Evolutionary conservation across 2,888 invertebrate species (phyloP), one percentile per base, ranked within the genome.

Genomic region (Autographa pulchrina): DNA sequence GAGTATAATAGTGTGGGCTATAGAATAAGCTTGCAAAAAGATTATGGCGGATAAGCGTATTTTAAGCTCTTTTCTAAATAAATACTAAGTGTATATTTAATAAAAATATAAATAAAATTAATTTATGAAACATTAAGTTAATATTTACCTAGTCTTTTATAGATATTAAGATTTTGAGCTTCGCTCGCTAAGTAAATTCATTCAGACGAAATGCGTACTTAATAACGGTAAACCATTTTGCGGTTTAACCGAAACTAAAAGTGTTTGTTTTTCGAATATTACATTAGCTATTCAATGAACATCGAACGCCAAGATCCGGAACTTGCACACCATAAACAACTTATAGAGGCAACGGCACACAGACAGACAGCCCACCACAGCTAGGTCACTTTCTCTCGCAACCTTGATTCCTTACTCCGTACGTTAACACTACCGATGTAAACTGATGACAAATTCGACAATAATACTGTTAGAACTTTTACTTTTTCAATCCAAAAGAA

Each of bases 311-410:
- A 61, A 77, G 69, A 83, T 83, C 83, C 83, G 83, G 83, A 76
- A 84, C 72, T 32, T 74, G 72, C 83, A 84, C 85, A 86, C 81
- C 32, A 65, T 84, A 86, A 85, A 86, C 81, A 87, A 82, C 82
- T 82, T 82, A 85, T 72, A 74, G 82, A 84, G 86, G 84, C 71
- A 89, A 89, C 84, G 80, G 54, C 86, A 81, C 82, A 72, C 86
- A 81, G 83, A 31, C 71, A 71, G 80, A 86, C 86, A 73, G 82
- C 11, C 38, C 38, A 38, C 78, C 84, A 88, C 88, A 86, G 83
- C 91, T 92, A 89, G 93, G 94, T 90, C 94, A 95, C 95, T 95
- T 95, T 95, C 95, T 94, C 94, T 83, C 78, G 88, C 94, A 93
- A 92, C 95, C 95, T 95, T 95, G 95, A 95, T 95, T 94, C 94